A percentile compares a stretch with the other conserved stretches of the same genome.
These are phyloP conservation scores for Allophyes oxyacanthae DNA, from an alignment of 2,888 invertebrate species.

Conservation along the genomic window DNA sequence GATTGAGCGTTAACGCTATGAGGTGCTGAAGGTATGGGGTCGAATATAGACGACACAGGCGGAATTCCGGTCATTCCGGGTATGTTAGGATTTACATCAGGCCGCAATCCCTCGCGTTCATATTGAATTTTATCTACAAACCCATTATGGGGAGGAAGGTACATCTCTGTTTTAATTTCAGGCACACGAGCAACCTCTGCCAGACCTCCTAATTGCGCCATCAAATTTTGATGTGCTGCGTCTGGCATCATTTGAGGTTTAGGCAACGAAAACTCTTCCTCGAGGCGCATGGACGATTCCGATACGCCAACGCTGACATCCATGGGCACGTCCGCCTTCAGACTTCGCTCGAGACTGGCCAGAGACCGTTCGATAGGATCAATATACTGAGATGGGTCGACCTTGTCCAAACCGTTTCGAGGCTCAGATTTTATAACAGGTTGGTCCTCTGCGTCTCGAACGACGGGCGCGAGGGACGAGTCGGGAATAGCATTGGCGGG, in stretches of 20 bases:
- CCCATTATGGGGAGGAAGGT: slow-evolving; percentile 81
- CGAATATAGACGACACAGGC: slow-evolving; percentile 91
- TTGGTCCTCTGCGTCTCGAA: slow-evolving; percentile 63
- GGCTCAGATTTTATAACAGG: slow-evolving; percentile 72
- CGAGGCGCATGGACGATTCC: slow-evolving; percentile 83
- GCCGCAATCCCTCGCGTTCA: slow-evolving; percentile 74
- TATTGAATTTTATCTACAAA: slow-evolving; percentile 79
- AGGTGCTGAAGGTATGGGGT: slow-evolving; percentile 87
- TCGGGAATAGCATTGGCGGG: slow-evolving; percentile 62
- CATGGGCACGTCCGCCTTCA: slow-evolving; percentile 89
- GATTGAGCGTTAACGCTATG: slow-evolving; percentile 78
- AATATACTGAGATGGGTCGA: slow-evolving; percentile 85
- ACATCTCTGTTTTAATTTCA: slow-evolving; percentile 80
- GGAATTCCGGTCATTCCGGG: slow-evolving; percentile 78
- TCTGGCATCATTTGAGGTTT: slow-evolving; percentile 79
- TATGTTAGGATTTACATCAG: slow-evolving; percentile 71
- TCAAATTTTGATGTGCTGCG: slow-evolving; percentile 78
- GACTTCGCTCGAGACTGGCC: slow-evolving; percentile 91
- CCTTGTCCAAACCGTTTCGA: slow-evolving; percentile 82
- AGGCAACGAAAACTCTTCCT: slow-evolving; percentile 82
- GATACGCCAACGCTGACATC: slow-evolving; percentile 86
- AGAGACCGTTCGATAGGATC: slow-evolving; percentile 93
- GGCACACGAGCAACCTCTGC: slow-evolving; percentile 78
- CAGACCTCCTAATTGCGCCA: slow-evolving; percentile 84
- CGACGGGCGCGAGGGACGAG: slow-evolving; percentile 64